Percentiles rank a stretch among this genome's conserved stretches.
phyloP scores from a whole-genome alignment of 2,888 invertebrate species.

The Plusia festucae region DNA sequence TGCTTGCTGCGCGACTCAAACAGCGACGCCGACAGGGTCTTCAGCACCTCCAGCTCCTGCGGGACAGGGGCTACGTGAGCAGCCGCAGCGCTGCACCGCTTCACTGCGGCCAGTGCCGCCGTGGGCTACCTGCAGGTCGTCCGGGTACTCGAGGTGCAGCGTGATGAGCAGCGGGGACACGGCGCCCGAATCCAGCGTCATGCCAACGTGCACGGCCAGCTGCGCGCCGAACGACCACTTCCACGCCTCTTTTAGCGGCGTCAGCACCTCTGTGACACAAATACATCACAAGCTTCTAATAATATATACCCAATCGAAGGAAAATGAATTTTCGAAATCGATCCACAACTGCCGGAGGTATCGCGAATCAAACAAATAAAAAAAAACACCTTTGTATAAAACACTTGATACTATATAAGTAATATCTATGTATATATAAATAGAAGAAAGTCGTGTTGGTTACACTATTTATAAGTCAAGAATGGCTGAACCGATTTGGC shows the following conservation, averaged over 20 bases:
- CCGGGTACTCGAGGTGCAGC: constrained; percentile 88
- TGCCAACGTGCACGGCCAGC: constrained; percentile 88
- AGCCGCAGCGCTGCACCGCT: too few relatives aligned
- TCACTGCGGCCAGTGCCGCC: neutral
- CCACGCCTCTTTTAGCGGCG: constrained; percentile 94
- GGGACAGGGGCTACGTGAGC: constrained; percentile 41
- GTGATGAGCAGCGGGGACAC: constrained; percentile 90
- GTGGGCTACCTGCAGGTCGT: constrained; percentile 87
- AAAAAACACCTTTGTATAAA: too few relatives aligned
- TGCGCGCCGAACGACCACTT: constrained; percentile 92
- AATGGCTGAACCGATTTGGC: too few relatives aligned
- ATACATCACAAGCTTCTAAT: neutral
- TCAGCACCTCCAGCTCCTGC: constrained; percentile 82
- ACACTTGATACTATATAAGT: too few relatives aligned
- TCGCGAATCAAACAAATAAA: too few relatives aligned
- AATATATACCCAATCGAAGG: too few relatives aligned
- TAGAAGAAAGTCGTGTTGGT: too few relatives aligned
- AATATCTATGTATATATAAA: too few relatives aligned
- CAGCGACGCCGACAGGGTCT: constrained; percentile 80
- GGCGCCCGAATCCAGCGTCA: constrained; percentile 88
- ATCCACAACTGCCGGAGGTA: neutral
- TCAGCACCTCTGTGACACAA: constrained; percentile 72
- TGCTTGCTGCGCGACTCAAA: constrained; percentile 77
- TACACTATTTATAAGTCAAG: too few relatives aligned
- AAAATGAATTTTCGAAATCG: too few relatives aligned